Conservation (phyloP, 2,888 invertebrate genomes). For the Tetragnatha montana region DNA sequence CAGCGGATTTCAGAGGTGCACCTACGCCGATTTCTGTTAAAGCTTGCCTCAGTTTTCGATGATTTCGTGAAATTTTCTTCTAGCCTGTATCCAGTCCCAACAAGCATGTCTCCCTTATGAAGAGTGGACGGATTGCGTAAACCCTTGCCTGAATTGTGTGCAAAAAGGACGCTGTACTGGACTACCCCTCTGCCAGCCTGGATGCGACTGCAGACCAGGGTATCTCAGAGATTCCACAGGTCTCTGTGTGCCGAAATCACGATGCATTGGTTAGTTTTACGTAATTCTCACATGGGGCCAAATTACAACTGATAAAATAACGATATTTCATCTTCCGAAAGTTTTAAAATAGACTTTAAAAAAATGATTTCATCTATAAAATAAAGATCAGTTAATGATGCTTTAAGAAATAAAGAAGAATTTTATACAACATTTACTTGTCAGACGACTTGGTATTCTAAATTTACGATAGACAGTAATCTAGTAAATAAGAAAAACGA, state of each 20-base stretch:
- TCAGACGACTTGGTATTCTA: no score
- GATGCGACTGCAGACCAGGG: conserved; percentile 44
- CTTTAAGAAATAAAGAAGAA: background rate
- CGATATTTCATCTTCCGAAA: background rate
- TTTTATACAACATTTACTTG: no score
- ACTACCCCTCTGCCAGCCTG: background rate
- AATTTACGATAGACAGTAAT: no score
- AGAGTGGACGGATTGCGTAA: conserved; percentile 13
- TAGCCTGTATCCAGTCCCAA: background rate
- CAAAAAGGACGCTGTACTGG: background rate
- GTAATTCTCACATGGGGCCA: no score
- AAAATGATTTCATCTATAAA: no score
- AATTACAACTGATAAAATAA: background rate
- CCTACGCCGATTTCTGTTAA: no score
- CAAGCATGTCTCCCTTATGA: conserved; percentile 7
- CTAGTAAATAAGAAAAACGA: no score
- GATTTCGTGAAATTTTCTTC: no score
- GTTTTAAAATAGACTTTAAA: background rate
- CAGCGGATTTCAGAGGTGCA: no score
- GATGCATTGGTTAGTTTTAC: background rate
- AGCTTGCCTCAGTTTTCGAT: no score
- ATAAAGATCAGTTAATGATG: no score
- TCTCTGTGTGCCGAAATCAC: conserved; percentile 3
- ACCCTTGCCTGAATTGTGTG: conserved; percentile 28
- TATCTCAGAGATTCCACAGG: conserved; percentile 26